Conservation (phyloP, 1,140 invertebrate genomes). For the Dreissena rostriformis region DNA sequence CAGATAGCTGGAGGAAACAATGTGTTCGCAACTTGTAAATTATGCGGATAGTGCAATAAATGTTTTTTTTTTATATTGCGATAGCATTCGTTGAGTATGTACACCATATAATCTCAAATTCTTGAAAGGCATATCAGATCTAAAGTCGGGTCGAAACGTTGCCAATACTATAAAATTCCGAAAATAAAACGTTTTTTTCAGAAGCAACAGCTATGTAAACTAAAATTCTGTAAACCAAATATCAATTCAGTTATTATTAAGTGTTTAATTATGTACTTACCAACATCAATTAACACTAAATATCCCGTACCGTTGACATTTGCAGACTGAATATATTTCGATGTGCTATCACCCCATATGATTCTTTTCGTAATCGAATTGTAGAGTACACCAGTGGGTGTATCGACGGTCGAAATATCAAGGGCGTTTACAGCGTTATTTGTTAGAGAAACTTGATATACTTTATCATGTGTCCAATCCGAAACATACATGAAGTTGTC, state of each 20-base stretch:
- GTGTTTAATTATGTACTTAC: background rate
- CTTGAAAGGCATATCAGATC: background rate
- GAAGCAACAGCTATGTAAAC: background rate
- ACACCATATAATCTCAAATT: background rate
- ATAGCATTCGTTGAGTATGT: no score
- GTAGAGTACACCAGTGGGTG: background rate
- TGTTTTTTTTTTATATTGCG: no score
- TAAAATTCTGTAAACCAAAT: background rate
- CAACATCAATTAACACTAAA: background rate
- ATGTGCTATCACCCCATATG: background rate
- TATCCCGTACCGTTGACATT: background rate
- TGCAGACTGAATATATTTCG: background rate
- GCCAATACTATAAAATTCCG: background rate
- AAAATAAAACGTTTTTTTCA: background rate
- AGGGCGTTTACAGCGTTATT: background rate
- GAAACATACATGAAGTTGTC: slow-evolving; percentile 6
- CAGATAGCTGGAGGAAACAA: no score
- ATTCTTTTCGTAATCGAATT: background rate
- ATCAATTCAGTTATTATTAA: background rate
- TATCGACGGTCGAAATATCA: background rate
- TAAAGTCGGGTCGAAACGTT: background rate
- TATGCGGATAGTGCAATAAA: no score
- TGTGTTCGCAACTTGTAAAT: no score
- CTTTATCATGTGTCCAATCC: slow-evolving; percentile 25
- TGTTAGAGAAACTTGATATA: slow-evolving; percentile 24